Evolutionary conservation across 2,113 vertebrate species (phyloP).

Genomic region (Seriola quinqueradiata): DNA sequence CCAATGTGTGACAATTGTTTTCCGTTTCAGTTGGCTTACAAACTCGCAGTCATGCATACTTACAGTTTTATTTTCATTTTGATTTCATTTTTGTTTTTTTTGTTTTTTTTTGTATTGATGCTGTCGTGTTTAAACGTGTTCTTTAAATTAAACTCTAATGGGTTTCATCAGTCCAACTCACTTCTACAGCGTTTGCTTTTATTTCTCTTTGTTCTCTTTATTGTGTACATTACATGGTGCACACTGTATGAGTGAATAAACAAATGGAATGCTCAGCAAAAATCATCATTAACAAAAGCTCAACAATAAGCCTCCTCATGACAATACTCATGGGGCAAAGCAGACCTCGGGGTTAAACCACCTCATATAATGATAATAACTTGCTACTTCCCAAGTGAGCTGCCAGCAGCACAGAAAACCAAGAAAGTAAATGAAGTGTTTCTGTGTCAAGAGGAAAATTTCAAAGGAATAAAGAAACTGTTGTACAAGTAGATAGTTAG

Average conservation of each 20-base stretch:
- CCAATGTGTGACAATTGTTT: slow-evolving; percentile 15
- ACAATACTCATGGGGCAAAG: neutral
- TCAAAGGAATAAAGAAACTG: neutral
- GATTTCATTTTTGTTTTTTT: slow-evolving; percentile 1
- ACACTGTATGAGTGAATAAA: slow-evolving; percentile 19
- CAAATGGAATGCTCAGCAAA: neutral
- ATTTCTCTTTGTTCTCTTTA: slow-evolving; percentile 22
- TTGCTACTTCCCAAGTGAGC: slow-evolving; percentile 17
- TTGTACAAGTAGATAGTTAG: neutral
- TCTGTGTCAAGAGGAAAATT: neutral
- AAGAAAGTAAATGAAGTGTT: slow-evolving; percentile 1
- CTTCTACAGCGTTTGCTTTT: slow-evolving; percentile 2
- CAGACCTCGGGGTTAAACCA: slow-evolving; percentile 24
- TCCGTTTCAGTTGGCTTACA: neutral
- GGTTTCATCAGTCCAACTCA: slow-evolving; percentile 25
- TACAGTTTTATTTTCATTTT: slow-evolving; percentile 4
- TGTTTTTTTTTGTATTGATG: neutral
- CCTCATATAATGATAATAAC: slow-evolving; percentile 35
- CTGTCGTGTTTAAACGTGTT: slow-evolving; percentile 14
- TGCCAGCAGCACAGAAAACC: slow-evolving; percentile 1
- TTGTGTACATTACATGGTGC: slow-evolving; percentile 3
- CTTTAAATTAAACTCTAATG: slow-evolving; percentile 39
- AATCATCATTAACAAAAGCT: slow-evolving; percentile 39
- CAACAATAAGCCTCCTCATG: slow-evolving; percentile 16
- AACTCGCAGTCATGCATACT: neutral